Percentiles rank a stretch among this genome's conserved stretches.
Evolutionary conservation across 1,140 invertebrate species (phyloP).

Genomic region (Archegozetes longisetosus): DNA sequence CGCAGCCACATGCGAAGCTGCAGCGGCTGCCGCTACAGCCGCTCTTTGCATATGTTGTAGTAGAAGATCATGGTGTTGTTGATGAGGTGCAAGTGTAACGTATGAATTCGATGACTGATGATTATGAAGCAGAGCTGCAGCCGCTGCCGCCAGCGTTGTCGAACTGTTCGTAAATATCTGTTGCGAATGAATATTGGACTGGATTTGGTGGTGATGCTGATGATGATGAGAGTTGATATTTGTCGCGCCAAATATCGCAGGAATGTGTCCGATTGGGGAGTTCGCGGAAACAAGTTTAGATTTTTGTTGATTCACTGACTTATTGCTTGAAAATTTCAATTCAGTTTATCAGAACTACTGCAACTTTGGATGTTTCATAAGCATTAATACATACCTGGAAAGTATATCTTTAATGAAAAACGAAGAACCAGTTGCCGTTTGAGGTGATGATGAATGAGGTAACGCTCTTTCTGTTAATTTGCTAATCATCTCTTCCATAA

Average conservation of each 20-base stretch:
- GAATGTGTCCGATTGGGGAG: not conserved
- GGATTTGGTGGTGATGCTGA: not conserved
- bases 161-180: not conserved
- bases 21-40: conserved; percentile 11
- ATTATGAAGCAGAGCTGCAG: not conserved
- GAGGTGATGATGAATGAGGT: not conserved
- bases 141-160: not conserved
- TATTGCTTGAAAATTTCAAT: not conserved
- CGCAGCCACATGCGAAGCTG: conserved; percentile 12
- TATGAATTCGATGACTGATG: not conserved
- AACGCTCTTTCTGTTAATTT: not conserved
- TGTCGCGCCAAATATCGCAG: not conserved
- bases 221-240: not conserved
- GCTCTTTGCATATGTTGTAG: conserved; percentile 18
- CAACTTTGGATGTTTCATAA: not conserved
- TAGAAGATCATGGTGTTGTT: conserved; percentile 13
- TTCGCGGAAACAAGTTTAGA: not conserved
- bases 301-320: not conserved
- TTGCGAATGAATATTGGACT: not conserved
- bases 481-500: not conserved
- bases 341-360: no score
- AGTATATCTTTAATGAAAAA: not conserved
- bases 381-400: not conserved
- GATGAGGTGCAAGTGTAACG: not conserved
- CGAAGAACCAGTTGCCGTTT: not conserved